Evolutionary conservation across 1,140 invertebrate genomes (phyloP).

Genomic region (Drosophila quadrilineata): DNA sequence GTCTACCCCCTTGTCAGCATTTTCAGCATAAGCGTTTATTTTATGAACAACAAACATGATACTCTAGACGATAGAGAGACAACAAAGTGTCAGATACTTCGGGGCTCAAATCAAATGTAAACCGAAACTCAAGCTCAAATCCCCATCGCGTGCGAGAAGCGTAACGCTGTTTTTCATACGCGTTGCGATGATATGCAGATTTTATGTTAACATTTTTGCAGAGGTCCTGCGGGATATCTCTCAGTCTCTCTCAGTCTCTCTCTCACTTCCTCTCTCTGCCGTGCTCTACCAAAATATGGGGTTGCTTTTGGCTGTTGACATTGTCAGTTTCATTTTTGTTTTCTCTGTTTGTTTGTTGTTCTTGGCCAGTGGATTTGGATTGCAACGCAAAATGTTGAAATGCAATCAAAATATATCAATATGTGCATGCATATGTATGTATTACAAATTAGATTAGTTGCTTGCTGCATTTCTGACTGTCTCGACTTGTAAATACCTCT

Average conservation of each 20-base stretch:
- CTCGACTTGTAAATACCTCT: too few species aligned
- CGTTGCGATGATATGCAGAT: slow-evolving; percentile 7
- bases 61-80: too few species aligned
- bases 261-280: too few species aligned
- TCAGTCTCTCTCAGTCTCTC: too few species aligned
- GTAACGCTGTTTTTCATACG: neutral
- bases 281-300: too few species aligned
- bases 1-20: too few species aligned
- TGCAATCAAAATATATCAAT: slow-evolving; percentile 31
- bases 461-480: too few species aligned
- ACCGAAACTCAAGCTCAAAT: slow-evolving; percentile 17
- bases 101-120: slow-evolving; percentile 5
- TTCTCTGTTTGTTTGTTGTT: slow-evolving; percentile 4
- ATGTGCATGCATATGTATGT: slow-evolving; percentile 15
- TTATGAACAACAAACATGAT: slow-evolving; percentile 54
- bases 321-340: too few species aligned
- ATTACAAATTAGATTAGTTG: too few species aligned
- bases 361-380: slow-evolving; percentile 33
- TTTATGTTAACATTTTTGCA: slow-evolving; percentile 17
- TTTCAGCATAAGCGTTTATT: slow-evolving; percentile 40
- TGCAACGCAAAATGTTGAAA: slow-evolving; percentile 6
- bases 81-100: neutral
- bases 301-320: slow-evolving; percentile 12
- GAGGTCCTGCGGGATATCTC: neutral
- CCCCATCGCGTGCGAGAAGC: neutral